Percentiles rank a stretch among this genome's conserved stretches.
phyloP scores from a whole-genome alignment of 1,140 invertebrate genomes.

The Pteromalus puparum region DNA sequence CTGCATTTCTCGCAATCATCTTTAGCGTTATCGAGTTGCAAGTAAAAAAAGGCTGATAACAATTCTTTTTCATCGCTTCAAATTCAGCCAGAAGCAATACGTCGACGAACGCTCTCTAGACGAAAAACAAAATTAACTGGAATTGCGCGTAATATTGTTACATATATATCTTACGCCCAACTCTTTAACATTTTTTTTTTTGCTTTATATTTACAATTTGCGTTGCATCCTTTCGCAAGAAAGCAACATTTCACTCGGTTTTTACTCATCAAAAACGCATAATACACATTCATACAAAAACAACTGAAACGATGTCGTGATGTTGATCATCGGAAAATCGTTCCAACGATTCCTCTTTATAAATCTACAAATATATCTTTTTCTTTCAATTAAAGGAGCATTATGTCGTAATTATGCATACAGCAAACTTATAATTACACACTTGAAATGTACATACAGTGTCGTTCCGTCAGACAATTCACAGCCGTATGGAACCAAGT shows the following conservation, averaged over 20 bases:
- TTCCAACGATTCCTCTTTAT: slow-evolving; percentile 2
- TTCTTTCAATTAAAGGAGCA: slow-evolving; percentile 33
- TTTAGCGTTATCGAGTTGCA: slow-evolving; percentile 9
- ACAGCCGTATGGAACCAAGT: slow-evolving; percentile 71
- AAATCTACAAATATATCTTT: slow-evolving; percentile 35
- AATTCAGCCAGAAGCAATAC: slow-evolving; percentile 17
- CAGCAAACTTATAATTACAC: slow-evolving; percentile 50
- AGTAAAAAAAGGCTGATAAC: slow-evolving; percentile 28
- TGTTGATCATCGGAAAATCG: slow-evolving; percentile 35
- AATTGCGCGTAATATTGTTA: slow-evolving; percentile 30
- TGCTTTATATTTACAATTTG: slow-evolving; percentile 46
- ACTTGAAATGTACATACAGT: slow-evolving; percentile 69
- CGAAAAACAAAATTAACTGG: slow-evolving; percentile 24
- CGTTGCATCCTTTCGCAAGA: slow-evolving; percentile 13
- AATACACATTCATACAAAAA: slow-evolving; percentile 35
- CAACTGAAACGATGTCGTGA: slow-evolving; percentile 33
- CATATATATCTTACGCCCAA: slow-evolving; percentile 11
- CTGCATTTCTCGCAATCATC: background rate
- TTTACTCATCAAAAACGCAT: background rate
- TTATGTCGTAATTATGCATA: slow-evolving; percentile 19
- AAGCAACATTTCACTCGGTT: slow-evolving; percentile 9
- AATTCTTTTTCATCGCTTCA: slow-evolving; percentile 43
- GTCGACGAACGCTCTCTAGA: slow-evolving; percentile 21
- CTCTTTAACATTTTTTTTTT: slow-evolving; percentile 35
- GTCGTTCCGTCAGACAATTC: slow-evolving; percentile 67